A percentile compares a stretch with the other conserved stretches of the same genome.
phyloP scores from a whole-genome alignment of 2,113 vertebrate genomes.

The Rafetus swinhoei region DNA sequence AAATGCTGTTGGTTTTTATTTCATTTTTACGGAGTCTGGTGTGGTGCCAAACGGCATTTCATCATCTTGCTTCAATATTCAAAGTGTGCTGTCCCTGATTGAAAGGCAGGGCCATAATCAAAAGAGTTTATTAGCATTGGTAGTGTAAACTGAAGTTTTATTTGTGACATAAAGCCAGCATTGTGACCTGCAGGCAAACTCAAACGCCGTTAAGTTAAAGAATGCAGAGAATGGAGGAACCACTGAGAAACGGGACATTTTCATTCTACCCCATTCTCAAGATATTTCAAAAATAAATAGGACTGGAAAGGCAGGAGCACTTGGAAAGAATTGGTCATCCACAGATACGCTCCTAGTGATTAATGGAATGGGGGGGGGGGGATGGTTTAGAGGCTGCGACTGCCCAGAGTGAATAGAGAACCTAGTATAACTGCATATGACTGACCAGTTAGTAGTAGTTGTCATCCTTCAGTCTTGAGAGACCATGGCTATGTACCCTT shows the following conservation, averaged over 20 bases:
- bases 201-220: not conserved
- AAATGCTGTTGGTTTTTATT: not conserved
- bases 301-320: not conserved
- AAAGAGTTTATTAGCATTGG: not conserved
- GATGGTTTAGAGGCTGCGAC: not conserved
- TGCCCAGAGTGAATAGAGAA: not conserved
- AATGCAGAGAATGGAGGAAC: not conserved
- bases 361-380: not conserved
- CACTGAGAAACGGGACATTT: fast-evolving
- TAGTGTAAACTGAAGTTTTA: not conserved
- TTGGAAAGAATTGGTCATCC: not conserved
- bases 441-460: not conserved
- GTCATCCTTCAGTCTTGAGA: too few species aligned
- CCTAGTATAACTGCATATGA: not conserved
- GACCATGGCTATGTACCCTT: too few species aligned
- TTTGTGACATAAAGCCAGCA: not conserved
- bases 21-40: not conserved
- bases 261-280: not conserved
- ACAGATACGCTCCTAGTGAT: not conserved
- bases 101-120: not conserved
- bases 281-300: not conserved
- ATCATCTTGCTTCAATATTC: not conserved
- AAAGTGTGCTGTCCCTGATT: not conserved
- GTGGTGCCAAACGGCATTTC: not conserved
- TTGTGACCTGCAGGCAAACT: not conserved